phyloP scores from a whole-genome alignment of 2,888 invertebrate genomes.

The Selenia dentaria region DNA sequence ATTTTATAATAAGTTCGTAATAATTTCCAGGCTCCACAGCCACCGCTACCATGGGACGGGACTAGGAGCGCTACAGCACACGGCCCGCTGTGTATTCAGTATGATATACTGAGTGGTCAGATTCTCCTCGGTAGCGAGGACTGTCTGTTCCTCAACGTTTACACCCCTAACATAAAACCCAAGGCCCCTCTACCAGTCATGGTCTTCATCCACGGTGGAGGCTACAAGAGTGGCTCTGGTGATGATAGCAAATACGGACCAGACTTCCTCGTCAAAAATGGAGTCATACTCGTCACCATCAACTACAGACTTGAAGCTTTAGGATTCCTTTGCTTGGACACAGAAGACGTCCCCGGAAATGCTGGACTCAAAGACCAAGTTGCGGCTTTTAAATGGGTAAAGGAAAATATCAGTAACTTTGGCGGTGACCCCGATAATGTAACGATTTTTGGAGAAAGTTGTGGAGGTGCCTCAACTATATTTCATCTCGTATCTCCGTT shows the following conservation, averaged over 20 bases:
- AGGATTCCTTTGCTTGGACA: no score
- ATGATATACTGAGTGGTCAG: constrained; percentile 42
- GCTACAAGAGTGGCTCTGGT: constrained; percentile 53
- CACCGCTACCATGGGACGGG: constrained; percentile 56
- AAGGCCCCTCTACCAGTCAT: constrained; percentile 48
- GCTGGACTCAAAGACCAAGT: constrained; percentile 77
- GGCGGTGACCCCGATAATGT: constrained; percentile 53
- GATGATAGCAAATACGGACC: constrained; percentile 79
- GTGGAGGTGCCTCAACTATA: constrained; percentile 48
- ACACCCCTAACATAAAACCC: constrained; percentile 44
- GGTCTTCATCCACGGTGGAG: constrained; percentile 61
- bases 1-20: no score
- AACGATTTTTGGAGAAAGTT: constrained; percentile 57
- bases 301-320: no score
- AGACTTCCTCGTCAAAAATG: no score
- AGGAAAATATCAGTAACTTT: constrained; percentile 48
- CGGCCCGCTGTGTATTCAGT: constrained; percentile 53
- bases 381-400: constrained; percentile 51
- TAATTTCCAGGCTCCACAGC: constrained; percentile 30
- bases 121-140: constrained; percentile 46
- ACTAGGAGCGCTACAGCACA: constrained; percentile 54
- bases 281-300: no score
- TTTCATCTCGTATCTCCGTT: constrained; percentile 55
- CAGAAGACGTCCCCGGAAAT: no score
- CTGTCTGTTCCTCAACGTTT: constrained; percentile 59